Evolutionary conservation across 2,797 vertebrate genomes (phyloP), one percentile per base, ranked within the genome.

Genomic region (Chrosomus eos): DNA sequence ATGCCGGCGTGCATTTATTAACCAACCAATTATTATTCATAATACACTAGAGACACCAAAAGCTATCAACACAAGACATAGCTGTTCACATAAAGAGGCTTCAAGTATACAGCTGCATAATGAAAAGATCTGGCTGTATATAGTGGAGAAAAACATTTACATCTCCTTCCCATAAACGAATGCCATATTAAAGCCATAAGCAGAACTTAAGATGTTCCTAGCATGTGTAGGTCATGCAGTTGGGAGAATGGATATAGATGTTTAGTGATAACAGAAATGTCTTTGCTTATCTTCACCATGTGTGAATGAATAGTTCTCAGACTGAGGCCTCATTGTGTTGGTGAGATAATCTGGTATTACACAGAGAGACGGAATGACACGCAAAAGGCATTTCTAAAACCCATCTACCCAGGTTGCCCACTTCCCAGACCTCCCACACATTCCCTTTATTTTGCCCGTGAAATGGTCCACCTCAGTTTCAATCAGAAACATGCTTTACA

Each of bases 101-200:
- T 62, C 11, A 64, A 53, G 40, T 64, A 28, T 48, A 18, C 7
- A 66, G 28, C 21, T 2, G 40, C 21, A 38, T 64, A 43, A 51
- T 43, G 14, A 66, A 76, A 76, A 40, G 10, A 76, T 66, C 40
- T 45, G 14, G 13, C 14, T 88, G n/a, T 43, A 67, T 43, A 67
- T 16, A 18, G 43, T 40, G 31, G n/a, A 38, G 40, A 43, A 78
- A 58, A 72, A 51, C 36, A 2, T 45, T 18, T 18, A 60, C 13
- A 31, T 26, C 19, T n/a, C 7, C 43, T 28, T 58, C 4, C 10
- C 31, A 74, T 43, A 31, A 28, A 70, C 21, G 33, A 55, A 58
- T 36, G 11, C 16, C 40, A 31, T 5, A 9, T 76, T 38, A 48
- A 36, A 48, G 26, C 19, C 21, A 36, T 5, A 26, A n/a, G 70